Evolutionary conservation across 2,113 vertebrate species (phyloP), one percentile per base, ranked within the genome.

Genomic region (Podocnemis expansa): DNA sequence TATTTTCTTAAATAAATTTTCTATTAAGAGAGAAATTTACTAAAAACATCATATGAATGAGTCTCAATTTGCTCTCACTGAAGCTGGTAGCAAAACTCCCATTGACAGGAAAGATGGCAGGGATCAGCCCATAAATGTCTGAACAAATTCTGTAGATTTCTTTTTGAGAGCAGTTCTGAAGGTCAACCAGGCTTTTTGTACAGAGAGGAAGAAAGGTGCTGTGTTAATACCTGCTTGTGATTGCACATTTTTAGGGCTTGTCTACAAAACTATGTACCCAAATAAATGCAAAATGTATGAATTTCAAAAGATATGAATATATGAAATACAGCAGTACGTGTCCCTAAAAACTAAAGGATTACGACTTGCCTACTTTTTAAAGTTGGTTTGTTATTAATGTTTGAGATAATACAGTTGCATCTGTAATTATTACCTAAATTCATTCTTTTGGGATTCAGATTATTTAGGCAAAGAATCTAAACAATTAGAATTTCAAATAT

Each of bases 281-380:
- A 93, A 82, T 90, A 94, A 93, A 52, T 87, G 90, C 87, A 90
- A 86, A 58, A 54, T 96, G 88, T 91, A 87, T 93, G 86, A 92
- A 84, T 89, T 81, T 75, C 49, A 84, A 79, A 84, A 75, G 75
- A 85, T 55, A 67, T 89, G 93, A 91, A 92, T 95, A 84, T 55
- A 67, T 89, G 93, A 91, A 92, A 93, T 93, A 85, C 54, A 81
- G n/a, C 51, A 38, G 5, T 91, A 82, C 88, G 84, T 91, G n/a
- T 67, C 63, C 17, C 7, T 3, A 67, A 67, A 92, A 85, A 96
- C 52, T 89, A 85, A 60, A 88, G 93, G 91, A 78, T 58, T 90
- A 52, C 89, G 93, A 89, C 93, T 96, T 51, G 63, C 45, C 73
- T 85, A 22, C 0, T 2, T 88, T 92, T 95, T 80, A 27, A 12